Evolutionary conservation across 2,888 invertebrate species (phyloP), one percentile per base, ranked within the genome.

Genomic region (Acutogordius australiensis): DNA sequence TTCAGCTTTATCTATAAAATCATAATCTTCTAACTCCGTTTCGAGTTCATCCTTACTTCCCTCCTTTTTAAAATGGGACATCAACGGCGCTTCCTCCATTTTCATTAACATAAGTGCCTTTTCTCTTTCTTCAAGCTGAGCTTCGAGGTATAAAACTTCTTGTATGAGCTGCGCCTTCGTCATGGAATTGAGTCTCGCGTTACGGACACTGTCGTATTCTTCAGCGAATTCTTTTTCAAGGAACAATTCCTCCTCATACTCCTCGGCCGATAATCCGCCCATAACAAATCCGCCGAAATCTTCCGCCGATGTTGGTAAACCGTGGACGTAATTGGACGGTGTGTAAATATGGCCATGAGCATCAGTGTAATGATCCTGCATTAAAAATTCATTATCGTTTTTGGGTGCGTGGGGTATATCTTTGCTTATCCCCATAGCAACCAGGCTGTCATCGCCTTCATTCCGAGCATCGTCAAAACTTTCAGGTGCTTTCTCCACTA

Each of bases 351-450:
- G 18, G 4, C n/a, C 13, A 23, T 8, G n/a, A 4, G 8, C 13
- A 23, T 51, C 51, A n/a, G 13, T 51, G 51, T 51, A 51, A 23
- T 51, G 51, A 8, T 51, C 51, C 23, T 23, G 51, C 51, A 51
- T 51, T 4, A 51, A 23, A 23, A 21, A 51, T 23, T 51, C 51
- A 26, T 51, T 51, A 23, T 51, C 51, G 23, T 51, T 51, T 51
- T 51, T 51, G 4, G 51, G 51, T 4, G 51, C 51, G 23, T 51
- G 51, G 26, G 51, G 18, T 51, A 51, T 51, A 4, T 51, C 51
- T 26, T 51, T 51, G 4, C 51, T 8, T 26, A 51, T 8, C 37
- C 8, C 8, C 8, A 37, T 37, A 37, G 37, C n/a, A n/a, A n/a
- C n/a, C n/a, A n/a, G n/a, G n/a, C n/a, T n/a, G n/a, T n/a, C n/a